A percentile compares a stretch with the other conserved stretches of the same genome.
phyloP scores from a whole-genome alignment of 1,140 invertebrate species.

The Drosophila kikkawai region DNA sequence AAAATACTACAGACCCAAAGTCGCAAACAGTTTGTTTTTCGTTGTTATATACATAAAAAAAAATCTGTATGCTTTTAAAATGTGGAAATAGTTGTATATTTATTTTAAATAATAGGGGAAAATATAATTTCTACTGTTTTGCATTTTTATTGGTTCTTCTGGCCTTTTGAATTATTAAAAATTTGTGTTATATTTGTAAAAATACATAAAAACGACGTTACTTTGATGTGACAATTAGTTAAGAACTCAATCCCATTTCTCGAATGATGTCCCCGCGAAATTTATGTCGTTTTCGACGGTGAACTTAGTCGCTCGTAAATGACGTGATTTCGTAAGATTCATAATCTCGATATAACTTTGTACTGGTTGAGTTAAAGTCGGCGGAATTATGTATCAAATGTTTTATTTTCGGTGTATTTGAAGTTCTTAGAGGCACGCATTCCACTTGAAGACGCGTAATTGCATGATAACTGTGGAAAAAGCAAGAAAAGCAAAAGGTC shows the following conservation, averaged over 20 bases:
- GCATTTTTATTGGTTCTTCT: background rate
- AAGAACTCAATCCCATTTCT: too few relatives aligned
- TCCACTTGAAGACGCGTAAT: conserved; percentile 60
- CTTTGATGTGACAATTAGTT: background rate
- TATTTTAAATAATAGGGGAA: too few relatives aligned
- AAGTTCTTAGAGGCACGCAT: conserved; percentile 28
- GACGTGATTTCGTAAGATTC: too few relatives aligned
- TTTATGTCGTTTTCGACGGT: too few relatives aligned
- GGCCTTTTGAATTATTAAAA: background rate
- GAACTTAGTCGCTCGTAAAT: too few relatives aligned
- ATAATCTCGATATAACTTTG: background rate
- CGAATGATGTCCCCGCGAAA: too few relatives aligned
- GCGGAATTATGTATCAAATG: background rate
- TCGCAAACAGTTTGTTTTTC: conserved; percentile 27
- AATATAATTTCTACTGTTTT: too few relatives aligned
- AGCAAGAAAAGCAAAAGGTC: conserved; percentile 9
- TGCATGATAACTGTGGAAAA: conserved; percentile 19
- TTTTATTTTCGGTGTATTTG: conserved; percentile 15
- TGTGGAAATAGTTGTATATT: background rate
- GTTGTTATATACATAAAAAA: background rate
- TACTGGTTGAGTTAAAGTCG: background rate
- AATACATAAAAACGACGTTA: too few relatives aligned
- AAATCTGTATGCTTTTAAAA: background rate
- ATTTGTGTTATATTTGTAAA: too few relatives aligned
- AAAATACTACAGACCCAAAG: conserved; percentile 8